Conservation (phyloP, 2,113 vertebrate genomes). For the Potamarius usumacintae region DNA sequence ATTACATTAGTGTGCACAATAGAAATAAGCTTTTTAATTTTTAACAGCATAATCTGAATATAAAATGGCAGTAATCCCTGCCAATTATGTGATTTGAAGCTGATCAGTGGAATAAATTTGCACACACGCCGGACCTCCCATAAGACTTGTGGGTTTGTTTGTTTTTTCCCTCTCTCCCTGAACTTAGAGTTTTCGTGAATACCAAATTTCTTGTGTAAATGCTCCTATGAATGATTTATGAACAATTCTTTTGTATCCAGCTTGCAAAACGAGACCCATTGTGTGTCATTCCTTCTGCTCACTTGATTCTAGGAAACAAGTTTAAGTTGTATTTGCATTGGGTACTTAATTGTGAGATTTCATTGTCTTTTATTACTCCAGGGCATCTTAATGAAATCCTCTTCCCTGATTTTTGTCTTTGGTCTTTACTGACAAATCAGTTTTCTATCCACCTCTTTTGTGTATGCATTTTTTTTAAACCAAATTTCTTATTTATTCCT, state of each 20-base stretch:
- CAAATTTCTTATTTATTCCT: conserved; percentile 12
- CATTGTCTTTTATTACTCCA: neutral
- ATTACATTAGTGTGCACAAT: neutral
- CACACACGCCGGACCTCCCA: neutral
- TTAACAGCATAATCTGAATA: neutral
- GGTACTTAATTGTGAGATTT: neutral
- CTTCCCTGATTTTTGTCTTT: neutral
- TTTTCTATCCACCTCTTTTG: neutral
- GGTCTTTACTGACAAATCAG: neutral
- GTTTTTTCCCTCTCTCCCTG: no score
- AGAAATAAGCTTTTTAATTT: neutral
- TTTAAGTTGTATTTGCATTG: neutral
- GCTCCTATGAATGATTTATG: neutral
- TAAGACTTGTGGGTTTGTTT: no score
- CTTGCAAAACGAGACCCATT: neutral
- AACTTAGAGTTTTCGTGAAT: neutral
- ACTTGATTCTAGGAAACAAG: neutral
- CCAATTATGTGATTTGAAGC: neutral
- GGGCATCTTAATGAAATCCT: neutral
- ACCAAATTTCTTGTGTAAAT: neutral
- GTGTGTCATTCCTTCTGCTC: neutral
- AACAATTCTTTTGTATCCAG: neutral
- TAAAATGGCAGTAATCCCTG: neutral
- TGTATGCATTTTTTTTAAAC: neutral
- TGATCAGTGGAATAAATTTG: neutral